Base-by-base conservation (phyloP, 1,140 invertebrate genomes). In the Coenobita brevimanus region DNA sequence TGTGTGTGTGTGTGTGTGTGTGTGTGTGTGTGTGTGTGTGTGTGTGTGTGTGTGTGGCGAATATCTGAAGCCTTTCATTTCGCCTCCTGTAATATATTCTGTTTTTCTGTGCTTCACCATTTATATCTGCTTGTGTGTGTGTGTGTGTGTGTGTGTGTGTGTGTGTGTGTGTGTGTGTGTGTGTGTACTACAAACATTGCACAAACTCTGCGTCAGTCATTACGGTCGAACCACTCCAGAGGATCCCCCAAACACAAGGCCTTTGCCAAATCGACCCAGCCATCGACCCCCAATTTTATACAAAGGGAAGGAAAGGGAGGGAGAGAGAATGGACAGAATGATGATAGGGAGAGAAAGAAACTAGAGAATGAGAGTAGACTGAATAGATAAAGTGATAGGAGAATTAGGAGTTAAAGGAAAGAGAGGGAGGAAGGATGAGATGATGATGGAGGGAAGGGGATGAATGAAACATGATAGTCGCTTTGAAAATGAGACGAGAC, bases 1-100 rank as follows among this genome's bases (percentile, higher is more conserved):
- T 69, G 67, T 69, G 67, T 30, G 13, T 69, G 67, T 13, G 67
- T 30, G 13, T 17, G 67, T 69, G 13, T 69, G 67, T 17, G 67
- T 30, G 13, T 69, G 67, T 69, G 13, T 69, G 67, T 69, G 27
- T 69, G 13, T 69, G 67, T 69, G 67, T 69, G 67, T 69, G 67
- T 17, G 67, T 30, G 71, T 36, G 71, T 21, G 36, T 41, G 30
- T 21, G 73, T 41, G 71, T 36, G 71, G n/a, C 4, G 41, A 3
- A 75, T 33, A 33, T 67, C 62, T 33, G 27, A 67, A 67, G 36
- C 36, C 36, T 33, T 33, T 30, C 1, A 67, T 33, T 3, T 30
- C 62, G 24, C 27, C 62, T 30, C 15, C 24, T 67, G 62, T 30
- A 67, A n/a, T n/a, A n/a, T n/a, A n/a, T 24, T 67, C 24, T 67